Percentiles rank a stretch among this genome's conserved stretches.
These are phyloP conservation scores for Drosophila subsilvestris DNA, from an alignment of 2,888 invertebrate species.

Conservation along the genomic window DNA sequence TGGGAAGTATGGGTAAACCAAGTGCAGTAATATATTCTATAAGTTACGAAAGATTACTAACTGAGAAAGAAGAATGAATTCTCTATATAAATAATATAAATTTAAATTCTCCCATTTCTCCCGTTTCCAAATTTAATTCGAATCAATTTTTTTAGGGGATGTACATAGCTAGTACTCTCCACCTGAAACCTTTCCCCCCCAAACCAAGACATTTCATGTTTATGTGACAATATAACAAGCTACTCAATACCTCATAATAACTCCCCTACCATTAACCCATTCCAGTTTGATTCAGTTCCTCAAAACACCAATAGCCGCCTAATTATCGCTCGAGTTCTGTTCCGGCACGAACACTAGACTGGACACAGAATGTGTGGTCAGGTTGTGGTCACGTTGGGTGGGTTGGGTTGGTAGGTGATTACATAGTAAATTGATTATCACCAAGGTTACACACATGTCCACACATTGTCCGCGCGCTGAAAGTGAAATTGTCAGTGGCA, in stretches of 20 bases:
- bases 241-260: slow-evolving; percentile 34
- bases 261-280: not conserved
- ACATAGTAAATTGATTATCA: slow-evolving; percentile 73
- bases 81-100: not conserved
- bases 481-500: slow-evolving; percentile 33
- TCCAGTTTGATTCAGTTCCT: not conserved
- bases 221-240: slow-evolving; percentile 34
- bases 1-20: too few species aligned
- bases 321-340: slow-evolving; percentile 55
- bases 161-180: not conserved
- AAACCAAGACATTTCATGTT: slow-evolving; percentile 15
- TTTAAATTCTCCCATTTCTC: not conserved
- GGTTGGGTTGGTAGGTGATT: slow-evolving; percentile 21
- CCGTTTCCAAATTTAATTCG: too few species aligned
- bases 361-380: slow-evolving; percentile 37
- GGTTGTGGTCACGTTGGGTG: not conserved
- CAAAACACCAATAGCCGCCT: slow-evolving; percentile 21
- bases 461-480: slow-evolving; percentile 54
- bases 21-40: too few species aligned
- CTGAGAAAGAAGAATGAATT: not conserved
- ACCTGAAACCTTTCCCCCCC: not conserved
- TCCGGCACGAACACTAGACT: slow-evolving; percentile 45
- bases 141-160: not conserved
- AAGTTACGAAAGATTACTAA: too few species aligned
- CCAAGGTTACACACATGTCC: slow-evolving; percentile 71